Percentiles rank a stretch among this genome's conserved stretches.
phyloP scores from a whole-genome alignment of 2,113 vertebrate species.

The Caloenas nicobarica region DNA sequence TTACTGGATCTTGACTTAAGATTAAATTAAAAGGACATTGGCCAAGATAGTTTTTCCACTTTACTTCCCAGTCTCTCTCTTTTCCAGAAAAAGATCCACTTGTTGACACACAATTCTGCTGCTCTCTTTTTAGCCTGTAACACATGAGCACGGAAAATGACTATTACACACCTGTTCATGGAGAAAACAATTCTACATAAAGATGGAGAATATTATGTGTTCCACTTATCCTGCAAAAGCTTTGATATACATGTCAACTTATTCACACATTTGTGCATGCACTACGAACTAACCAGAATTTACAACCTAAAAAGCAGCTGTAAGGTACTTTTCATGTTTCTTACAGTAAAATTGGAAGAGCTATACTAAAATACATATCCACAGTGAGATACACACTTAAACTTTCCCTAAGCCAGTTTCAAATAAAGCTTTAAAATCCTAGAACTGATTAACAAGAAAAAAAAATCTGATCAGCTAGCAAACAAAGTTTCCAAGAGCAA shows the following conservation, averaged over 20 bases:
- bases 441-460: background rate
- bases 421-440: background rate
- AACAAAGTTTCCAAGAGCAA: background rate
- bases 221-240: background rate
- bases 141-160: background rate
- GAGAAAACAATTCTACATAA: background rate
- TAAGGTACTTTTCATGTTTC: background rate
- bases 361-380: background rate
- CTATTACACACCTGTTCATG: background rate
- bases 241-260: background rate
- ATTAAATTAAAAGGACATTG: conserved; percentile 71
- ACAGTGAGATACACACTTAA: background rate
- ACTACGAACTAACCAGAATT: background rate
- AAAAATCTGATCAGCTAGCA: background rate
- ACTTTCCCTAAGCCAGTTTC: background rate
- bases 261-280: background rate
- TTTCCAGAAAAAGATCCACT: conserved; percentile 55
- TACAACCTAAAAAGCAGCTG: background rate
- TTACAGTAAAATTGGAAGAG: background rate
- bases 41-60: conserved; percentile 78
- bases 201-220: background rate
- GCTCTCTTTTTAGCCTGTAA: conserved; percentile 75
- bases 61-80: conserved; percentile 79
- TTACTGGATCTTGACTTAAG: conserved; percentile 77
- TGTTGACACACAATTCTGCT: conserved; percentile 54